Evolutionary conservation across 2,888 invertebrate genomes (phyloP), one percentile per base, ranked within the genome.

Genomic region (Tenthredo amoena): DNA sequence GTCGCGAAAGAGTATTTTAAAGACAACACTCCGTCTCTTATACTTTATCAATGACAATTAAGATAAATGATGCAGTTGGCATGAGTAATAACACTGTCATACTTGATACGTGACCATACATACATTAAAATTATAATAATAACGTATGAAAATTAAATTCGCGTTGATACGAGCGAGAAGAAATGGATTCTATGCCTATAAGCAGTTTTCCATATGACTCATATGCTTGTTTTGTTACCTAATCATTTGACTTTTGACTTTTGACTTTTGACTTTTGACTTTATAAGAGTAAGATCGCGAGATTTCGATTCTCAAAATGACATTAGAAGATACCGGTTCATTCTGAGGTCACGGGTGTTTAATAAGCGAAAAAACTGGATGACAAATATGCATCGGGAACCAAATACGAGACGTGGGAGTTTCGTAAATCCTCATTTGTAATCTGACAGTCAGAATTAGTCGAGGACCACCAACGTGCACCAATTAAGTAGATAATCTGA

Each of bases 341-440:
- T 43, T 37, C 40, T 21, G 43, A 74, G 26, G 43, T 68, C 68
- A 68, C 34, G 26, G 12, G 18, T 68, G 21, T 40, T 43, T 26
- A 10, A 74, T 40, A 43, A 2, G 6, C 26, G 55, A 55, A 18
- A 34, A 55, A 34, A 77, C 6, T 74, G 9, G 40, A 77, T 10
- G 31, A 21, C 7, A 43, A 40, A 50, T 77, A 77, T 55, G 50
- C 26, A 50, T 34, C 31, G 34, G 55, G 55, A 4, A 77, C 6
- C 55, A 7, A 40, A 21, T n/a, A 77, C 31, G 18, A 77, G 31
- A 55, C 50, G 77, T 77, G 55, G 77, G 77, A 55, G 55, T 50
- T 77, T 77, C 77, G 77, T 55, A 50, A 77, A 77, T 77, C 55
- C 77, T 55, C 55, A 77, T 77, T 77, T 77, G 77, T 21, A 77